Base-by-base conservation (phyloP, 2,113 vertebrate genomes). In the Sinosuthora webbiana region DNA sequence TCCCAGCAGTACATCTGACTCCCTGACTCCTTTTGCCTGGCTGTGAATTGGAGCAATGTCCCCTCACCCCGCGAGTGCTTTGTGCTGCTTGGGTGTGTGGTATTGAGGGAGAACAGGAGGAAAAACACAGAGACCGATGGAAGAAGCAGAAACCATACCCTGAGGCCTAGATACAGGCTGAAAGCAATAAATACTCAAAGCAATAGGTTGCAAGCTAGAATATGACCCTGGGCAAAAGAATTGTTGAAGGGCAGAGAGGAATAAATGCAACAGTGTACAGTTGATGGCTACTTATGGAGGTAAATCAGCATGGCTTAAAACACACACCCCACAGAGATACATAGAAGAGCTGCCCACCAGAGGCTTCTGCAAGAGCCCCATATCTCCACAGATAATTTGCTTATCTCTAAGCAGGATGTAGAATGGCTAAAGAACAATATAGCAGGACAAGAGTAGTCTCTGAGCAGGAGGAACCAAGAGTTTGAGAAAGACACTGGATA, bases 11-110 rank as follows among this genome's bases (percentile, higher is more conserved):
- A 42, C 7, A 2, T 49, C 42, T 33, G 35, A 45, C 30, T 42
- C 27, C 37, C 67, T 50, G 42, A 23, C 42, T 85, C 60, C 13
- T 7, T 57, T 57, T 67, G 11, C 35, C 62, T 22, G 44, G 39
- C 75, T 44, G n/a, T 44, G 27, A 76, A 15, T 0, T 22, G 44
- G 7, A 7, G n/a, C n/a, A 42, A n/a, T 15, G 23, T 17, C 5
- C 28, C 13, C 30, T 53, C 13, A 33, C 3, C 21, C 17, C 11
- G 19, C 0, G 0, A n/a, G 7, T 0, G 1, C 35, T 60, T 57
- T n/a, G 41, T 69, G 41, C 53, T 83, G 24, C 52, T 59, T 74
- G 35, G 35, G 9, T 2, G 1, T 1, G 2, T 15, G 56, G 9
- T 37, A 35, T 33, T 39, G n/a, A 69, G 11, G 42, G 15, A 89